phyloP scores from a whole-genome alignment of 2,797 vertebrate species.

The Onychomys leucogaster region DNA sequence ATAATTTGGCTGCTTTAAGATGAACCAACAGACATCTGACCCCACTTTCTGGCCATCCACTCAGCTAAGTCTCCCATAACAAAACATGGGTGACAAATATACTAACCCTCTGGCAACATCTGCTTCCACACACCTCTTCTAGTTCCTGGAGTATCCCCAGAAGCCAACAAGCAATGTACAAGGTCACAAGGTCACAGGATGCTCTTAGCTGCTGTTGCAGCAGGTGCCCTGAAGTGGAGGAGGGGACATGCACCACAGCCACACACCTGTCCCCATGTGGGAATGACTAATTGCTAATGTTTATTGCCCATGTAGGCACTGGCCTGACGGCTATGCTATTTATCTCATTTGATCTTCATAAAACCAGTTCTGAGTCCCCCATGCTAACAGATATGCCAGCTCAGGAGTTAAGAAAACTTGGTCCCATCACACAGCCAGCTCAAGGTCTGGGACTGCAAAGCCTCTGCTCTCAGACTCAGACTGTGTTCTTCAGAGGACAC shows the following conservation, averaged over 20 bases:
- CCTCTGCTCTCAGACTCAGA: background rate
- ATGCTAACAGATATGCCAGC: background rate
- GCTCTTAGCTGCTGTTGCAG: background rate
- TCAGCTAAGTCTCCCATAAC: background rate
- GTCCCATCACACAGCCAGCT: background rate
- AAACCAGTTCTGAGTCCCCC: background rate
- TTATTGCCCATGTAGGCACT: rapidly evolving
- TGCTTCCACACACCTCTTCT: rapidly evolving
- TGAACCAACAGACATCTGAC: background rate
- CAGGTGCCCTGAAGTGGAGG: background rate
- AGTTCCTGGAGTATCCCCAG: background rate
- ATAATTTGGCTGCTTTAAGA: background rate
- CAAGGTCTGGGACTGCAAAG: background rate
- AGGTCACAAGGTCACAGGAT: background rate
- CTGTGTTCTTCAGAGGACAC: background rate
- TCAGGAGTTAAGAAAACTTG: background rate
- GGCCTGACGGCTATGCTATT: background rate
- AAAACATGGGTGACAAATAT: background rate
- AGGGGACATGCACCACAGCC: too few relatives aligned
- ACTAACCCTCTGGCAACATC: background rate
- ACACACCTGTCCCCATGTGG: background rate
- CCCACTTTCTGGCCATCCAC: background rate
- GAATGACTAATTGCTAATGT: rapidly evolving
- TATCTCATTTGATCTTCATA: background rate
- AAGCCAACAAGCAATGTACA: background rate